Percentiles rank a stretch among this genome's conserved stretches.
Evolutionary conservation across 1,140 invertebrate species (phyloP).

Genomic region (Oedothorax gibbosus): DNA sequence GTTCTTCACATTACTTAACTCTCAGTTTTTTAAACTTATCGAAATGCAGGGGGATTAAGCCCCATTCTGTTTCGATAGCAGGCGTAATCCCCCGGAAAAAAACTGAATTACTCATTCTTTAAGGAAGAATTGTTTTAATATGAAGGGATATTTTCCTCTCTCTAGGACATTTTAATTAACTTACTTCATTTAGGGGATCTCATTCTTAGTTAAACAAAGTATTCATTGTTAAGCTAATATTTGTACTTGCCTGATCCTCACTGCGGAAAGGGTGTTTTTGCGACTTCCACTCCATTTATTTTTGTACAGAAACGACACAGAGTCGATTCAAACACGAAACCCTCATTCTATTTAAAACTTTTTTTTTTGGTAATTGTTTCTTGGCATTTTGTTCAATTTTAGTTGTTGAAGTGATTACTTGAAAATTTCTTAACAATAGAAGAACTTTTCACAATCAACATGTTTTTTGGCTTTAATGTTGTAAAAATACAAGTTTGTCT

Average conservation of each 20-base stretch:
- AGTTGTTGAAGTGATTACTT: too few relatives aligned
- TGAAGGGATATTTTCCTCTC: slow-evolving; percentile 32
- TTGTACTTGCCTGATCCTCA: slow-evolving; percentile 8
- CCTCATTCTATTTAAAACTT: too few relatives aligned
- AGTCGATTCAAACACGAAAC: too few relatives aligned
- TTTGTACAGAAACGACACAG: not conserved
- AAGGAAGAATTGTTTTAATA: not conserved
- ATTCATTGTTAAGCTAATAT: slow-evolving; percentile 49
- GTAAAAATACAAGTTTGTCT: too few relatives aligned
- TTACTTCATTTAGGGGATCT: slow-evolving; percentile 37
- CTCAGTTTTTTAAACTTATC: too few relatives aligned
- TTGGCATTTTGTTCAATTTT: too few relatives aligned
- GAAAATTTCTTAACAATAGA: too few relatives aligned
- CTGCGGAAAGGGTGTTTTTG: too few relatives aligned
- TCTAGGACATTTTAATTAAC: slow-evolving; percentile 42
- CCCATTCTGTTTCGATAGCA: slow-evolving; percentile 14
- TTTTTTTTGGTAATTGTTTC: not conserved
- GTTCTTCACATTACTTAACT: too few relatives aligned
- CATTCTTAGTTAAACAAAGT: slow-evolving; percentile 40
- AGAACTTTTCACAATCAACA: too few relatives aligned
- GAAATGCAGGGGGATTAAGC: too few relatives aligned
- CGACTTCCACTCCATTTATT: not conserved
- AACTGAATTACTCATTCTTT: slow-evolving; percentile 14
- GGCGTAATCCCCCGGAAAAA: slow-evolving; percentile 8
- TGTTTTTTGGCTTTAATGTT: too few relatives aligned